Evolutionary conservation across 2,113 vertebrate species (phyloP), one percentile per base, ranked within the genome.

Genomic region (Rhegmatorhina hoffmannsi): DNA sequence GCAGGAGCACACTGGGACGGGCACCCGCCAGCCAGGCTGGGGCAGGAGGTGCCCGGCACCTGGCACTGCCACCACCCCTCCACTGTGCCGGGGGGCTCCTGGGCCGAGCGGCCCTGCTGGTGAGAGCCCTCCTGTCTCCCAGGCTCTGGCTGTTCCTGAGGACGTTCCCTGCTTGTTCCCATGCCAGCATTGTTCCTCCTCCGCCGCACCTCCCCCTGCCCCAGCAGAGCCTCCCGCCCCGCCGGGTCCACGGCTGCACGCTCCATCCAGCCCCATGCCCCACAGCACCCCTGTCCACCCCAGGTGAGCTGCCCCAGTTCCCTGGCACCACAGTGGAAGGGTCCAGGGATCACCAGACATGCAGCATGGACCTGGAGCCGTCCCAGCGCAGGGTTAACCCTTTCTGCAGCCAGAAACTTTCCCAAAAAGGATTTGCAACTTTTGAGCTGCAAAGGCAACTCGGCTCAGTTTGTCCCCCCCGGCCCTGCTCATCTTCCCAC

Each of bases 121-220:
- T 47, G 47, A 4, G 52, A 83, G 58, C 52, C 67, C 90, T 83
- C 52, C 70, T 0, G 90, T 63, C 90, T 94, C 81, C 80, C 80
- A 43, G 91, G 88, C 92, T 90, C 59, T 15, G 23, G 20, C 87
- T 33, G 56, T 9, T 94, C 72, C 81, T 6, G 76, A 46, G 17
- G 28, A 21, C 52, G 21, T 50, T 79, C 53, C 19, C 76, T 67
- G 31, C 17, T 91, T 80, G 93, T 89, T 72, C 85, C 85, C 1
- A 36, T 90, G 95, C 93, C 95, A 96, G 93, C 82, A 92, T 95
- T 95, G 93, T 90, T 96, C 95, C 80, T 80, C 38, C 81, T 72
- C 40, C 7, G 18, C 52, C 4, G 28, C 12, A 1, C 52, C 73
- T 93, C 49, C 79, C 86, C 79, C 70, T 7, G 8, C 60, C 75